These are phyloP conservation scores for Muscicapa comitata DNA, from an alignment of 2,797 vertebrate genomes.

Conservation along the genomic window DNA sequence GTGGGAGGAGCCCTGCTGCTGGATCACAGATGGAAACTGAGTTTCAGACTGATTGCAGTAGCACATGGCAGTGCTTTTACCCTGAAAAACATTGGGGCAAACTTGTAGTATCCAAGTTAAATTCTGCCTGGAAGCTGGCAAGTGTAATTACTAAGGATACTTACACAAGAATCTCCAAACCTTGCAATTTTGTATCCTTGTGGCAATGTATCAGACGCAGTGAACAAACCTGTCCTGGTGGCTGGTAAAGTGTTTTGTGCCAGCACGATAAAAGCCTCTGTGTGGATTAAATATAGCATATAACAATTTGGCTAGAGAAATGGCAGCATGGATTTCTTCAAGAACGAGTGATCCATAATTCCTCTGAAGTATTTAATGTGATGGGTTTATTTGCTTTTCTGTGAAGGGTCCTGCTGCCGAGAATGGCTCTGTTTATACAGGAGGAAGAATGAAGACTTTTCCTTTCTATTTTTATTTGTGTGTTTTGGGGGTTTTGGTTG, in stretches of 20 bases:
- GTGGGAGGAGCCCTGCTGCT: not conserved
- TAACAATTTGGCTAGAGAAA: not conserved
- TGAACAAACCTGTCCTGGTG: rapidly evolving
- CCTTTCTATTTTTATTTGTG: not conserved
- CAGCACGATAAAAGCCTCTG: not conserved
- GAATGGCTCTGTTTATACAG: not conserved
- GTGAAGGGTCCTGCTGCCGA: not conserved
- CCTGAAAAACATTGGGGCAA: not conserved
- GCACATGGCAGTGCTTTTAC: not conserved
- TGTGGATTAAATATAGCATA: not conserved
- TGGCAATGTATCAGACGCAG: not conserved
- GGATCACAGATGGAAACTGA: not conserved
- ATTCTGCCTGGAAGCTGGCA: not conserved
- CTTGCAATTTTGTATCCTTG: not conserved
- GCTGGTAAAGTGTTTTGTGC: not conserved
- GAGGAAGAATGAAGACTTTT: not conserved
- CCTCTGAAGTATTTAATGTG: not conserved
- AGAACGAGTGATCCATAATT: not conserved
- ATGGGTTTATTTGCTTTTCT: not conserved
- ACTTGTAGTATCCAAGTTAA: not conserved
- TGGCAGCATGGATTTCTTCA: not conserved
- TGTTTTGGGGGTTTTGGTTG: not conserved
- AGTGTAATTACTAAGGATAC: not conserved
- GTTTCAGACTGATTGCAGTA: not conserved
- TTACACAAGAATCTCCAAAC: not conserved